Percentiles rank a stretch among this genome's conserved stretches.
phyloP scores from a whole-genome alignment of 2,888 invertebrate species.

The Apamea epomidion region DNA sequence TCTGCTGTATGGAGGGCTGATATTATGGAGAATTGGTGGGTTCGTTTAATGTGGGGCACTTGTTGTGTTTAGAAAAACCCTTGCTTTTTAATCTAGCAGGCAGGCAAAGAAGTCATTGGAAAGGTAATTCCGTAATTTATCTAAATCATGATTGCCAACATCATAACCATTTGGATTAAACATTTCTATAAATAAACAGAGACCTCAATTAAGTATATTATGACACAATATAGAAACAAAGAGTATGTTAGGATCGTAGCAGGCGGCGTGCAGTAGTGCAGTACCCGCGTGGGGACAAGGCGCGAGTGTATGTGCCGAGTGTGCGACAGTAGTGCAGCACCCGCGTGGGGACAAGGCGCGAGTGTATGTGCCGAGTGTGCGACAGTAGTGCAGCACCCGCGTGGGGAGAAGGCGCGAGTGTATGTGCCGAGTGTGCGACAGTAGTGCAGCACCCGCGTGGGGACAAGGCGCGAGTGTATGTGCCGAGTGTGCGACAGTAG shows the following conservation, averaged over 20 bases:
- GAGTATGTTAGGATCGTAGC: background rate
- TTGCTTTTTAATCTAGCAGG: background rate
- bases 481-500: too few relatives aligned
- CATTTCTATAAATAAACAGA: background rate
- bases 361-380: too few relatives aligned
- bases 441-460: background rate
- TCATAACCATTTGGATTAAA: background rate
- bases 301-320: too few relatives aligned
- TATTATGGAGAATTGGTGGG: too few relatives aligned
- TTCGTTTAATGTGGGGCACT: background rate
- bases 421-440: too few relatives aligned
- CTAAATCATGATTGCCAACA: background rate
- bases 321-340: background rate
- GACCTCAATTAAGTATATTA: background rate
- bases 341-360: too few relatives aligned
- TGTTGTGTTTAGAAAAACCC: background rate
- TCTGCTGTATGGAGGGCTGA: background rate
- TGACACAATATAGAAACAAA: background rate
- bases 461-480: too few relatives aligned
- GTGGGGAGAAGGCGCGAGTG: too few relatives aligned
- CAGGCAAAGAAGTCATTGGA: background rate
- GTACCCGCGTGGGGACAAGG: too few relatives aligned
- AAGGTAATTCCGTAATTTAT: background rate
- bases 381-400: background rate
- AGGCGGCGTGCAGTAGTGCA: background rate